Base-by-base conservation (phyloP, 2,797 vertebrate genomes). In the Numenius phaeopus region DNA sequence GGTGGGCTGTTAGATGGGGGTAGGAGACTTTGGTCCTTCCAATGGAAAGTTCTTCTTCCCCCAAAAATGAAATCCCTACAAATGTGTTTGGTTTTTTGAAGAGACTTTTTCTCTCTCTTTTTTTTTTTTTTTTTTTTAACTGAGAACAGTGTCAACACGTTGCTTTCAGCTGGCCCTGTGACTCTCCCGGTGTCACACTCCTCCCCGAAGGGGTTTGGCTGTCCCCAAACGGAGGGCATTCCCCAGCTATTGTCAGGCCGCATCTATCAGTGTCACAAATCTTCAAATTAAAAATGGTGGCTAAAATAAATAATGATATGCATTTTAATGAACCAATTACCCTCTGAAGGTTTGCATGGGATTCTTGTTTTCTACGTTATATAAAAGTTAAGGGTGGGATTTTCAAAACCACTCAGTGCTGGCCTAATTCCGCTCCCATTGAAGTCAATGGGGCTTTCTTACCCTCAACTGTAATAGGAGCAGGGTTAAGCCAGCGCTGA, bases 361-460 rank as follows among this genome's bases (percentile, higher is more conserved):
- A 96, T 93, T 94, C 66, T 82, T 82, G 81, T 96, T 95, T 97
- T 89, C 72, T 90, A 3, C 1, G 0, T 93, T 91, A 72, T 50
- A 62, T 93, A 92, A 96, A 95, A 83, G 57, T 78, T 42, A 92
- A 94, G 86, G 87, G 54, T 91, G 84, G 90, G 89, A 84, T 96
- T 96, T 94, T 92, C 87, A 86, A 95, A 97, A 96, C 92, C 93
- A 81, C 87, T 93, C 46, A 0, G 42, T 55, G 67, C 83, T 96
- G 86, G 89, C 88, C 92, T 91, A 44, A 87, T 95, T 93, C 82
- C 30, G 17, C 82, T 90, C 86, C 64, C 49, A 18, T 64, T 94
- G 84, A 86, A 96, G 79, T 86, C 92, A 85, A 50, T 52, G 82
- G 72, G 62, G 57, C 82, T 95, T 82, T 71, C 83, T 91, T 96